Evolutionary conservation across 2,113 vertebrate genomes (phyloP), one percentile per base, ranked within the genome.

Genomic region (Marmota flaviventris): DNA sequence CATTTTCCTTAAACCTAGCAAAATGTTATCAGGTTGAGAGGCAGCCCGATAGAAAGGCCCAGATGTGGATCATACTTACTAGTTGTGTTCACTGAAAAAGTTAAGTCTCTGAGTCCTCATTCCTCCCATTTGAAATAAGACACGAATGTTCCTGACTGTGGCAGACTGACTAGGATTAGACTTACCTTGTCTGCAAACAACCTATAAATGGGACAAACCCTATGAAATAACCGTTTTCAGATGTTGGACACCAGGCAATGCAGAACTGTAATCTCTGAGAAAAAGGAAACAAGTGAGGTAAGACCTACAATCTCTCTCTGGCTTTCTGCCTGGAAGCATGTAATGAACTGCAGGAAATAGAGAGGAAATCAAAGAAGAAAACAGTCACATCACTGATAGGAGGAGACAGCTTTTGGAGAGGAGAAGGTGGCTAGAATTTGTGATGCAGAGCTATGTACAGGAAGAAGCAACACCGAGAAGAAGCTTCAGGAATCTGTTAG

Each of bases 1-100:
- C 16, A 53, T 65, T 88, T 92, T 32, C 67, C n/a, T 97, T 85
- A 77, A 96, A 87, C 81, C 67, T 90, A 89, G 27, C 18, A 76
- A 84, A 92, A 69, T 84, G 14, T 34, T 84, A 45, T 29, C 6
- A 75, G 42, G 20, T 45, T 79, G 58, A 91, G 37, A 76, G 37
- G 25, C 48, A 67, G 69, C 17, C 16, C 24, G 11, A 39, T 25
- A 76, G 29, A 88, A 79, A 91, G 72, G 8, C 25, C 58, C 25
- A 90, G 32, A 5, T 72, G 16, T 27, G 18, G 1, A 0, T 48
- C 48, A 70, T 61, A 61, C 53, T 51, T 85, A 12, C 25, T 51
- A 88, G 24, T 29, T 75, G 73, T 61, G 1, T n/a, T 48, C 17
- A n/a, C 63, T 51, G 11, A 34, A 76, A 94, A 95, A 32, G 7